Conservation (phyloP, 1,140 invertebrate species). For the Arctopsyche grandis region DNA sequence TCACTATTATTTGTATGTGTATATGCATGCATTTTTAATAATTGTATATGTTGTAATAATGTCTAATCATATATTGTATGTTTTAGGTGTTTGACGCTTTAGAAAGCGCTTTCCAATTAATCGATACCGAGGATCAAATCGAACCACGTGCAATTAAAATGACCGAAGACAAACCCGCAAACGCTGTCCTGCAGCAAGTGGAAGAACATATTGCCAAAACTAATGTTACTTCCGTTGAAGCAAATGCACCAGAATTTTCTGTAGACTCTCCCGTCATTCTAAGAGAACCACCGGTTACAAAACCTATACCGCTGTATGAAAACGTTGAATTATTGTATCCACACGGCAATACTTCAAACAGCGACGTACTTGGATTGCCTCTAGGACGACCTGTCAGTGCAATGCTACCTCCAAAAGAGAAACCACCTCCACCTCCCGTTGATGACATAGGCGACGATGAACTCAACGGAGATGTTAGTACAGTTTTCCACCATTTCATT, state of each 20-base stretch:
- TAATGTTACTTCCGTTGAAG: conserved; percentile 7
- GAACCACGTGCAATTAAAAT: not conserved
- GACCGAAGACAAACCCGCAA: conserved; percentile 36
- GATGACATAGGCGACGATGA: conserved; percentile 61
- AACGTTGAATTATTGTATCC: conserved; percentile 69
- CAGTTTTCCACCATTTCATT: not conserved
- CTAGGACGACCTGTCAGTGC: conserved; percentile 68
- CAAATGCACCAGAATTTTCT: not conserved
- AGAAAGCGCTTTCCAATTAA: conserved; percentile 70
- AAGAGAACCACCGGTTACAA: not conserved
- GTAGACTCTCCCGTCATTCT: not conserved
- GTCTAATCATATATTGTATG: not conserved
- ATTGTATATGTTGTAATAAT: conserved; percentile 5
- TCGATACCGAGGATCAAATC: conserved; percentile 65
- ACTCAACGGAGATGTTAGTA: conserved; percentile 44
- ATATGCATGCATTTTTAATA: not conserved
- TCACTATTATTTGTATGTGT: not conserved
- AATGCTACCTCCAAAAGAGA: conserved; percentile 84
- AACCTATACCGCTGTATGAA: conserved; percentile 67
- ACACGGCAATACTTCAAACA: conserved; percentile 50
- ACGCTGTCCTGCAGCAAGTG: not conserved
- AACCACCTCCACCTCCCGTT: conserved; percentile 84
- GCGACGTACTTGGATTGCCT: conserved; percentile 58
- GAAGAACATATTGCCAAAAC: not conserved
- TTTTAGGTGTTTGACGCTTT: conserved; percentile 69